phyloP scores from a whole-genome alignment of 35 echinoderm and acorn worm genomes.

The Ophiothrix spiculata region DNA sequence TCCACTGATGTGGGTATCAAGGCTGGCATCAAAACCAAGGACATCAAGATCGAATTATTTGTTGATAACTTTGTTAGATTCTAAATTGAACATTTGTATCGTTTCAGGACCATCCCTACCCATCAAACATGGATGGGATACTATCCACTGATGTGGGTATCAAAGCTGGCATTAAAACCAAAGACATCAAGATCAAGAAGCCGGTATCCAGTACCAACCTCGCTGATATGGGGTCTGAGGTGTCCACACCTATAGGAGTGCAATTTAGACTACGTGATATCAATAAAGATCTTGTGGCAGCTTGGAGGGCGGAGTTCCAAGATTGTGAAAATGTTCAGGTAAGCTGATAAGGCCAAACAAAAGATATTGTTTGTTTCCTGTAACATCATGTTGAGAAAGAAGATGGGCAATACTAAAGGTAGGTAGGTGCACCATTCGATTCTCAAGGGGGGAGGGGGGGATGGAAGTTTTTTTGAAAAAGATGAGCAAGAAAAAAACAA shows the following conservation, averaged over 20 bases:
- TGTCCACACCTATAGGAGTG: conserved; percentile 50
- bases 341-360: background rate
- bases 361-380: no score
- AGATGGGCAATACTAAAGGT: no score
- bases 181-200: conserved; percentile 77
- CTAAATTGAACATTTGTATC: no score
- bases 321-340: conserved; percentile 75
- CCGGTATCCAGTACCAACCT: conserved; percentile 13
- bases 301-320: conserved; percentile 78
- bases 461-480: no score
- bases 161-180: conserved; percentile 65
- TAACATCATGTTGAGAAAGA: no score
- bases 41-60: conserved; percentile 72
- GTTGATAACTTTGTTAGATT: no score
- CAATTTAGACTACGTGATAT: conserved; percentile 83
- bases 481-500: no score
- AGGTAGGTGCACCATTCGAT: no score
- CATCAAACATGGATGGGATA: conserved; percentile 54
- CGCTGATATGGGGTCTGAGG: background rate
- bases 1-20: conserved; percentile 37
- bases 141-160: conserved; percentile 27
- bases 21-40: conserved; percentile 66
- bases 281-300: conserved; percentile 75
- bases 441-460: no score
- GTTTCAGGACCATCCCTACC: no score